A percentile compares a stretch with the other conserved stretches of the same genome.
These are phyloP conservation scores for Apocheima hispidaria DNA, from an alignment of 2,888 invertebrate species.

Conservation along the genomic window DNA sequence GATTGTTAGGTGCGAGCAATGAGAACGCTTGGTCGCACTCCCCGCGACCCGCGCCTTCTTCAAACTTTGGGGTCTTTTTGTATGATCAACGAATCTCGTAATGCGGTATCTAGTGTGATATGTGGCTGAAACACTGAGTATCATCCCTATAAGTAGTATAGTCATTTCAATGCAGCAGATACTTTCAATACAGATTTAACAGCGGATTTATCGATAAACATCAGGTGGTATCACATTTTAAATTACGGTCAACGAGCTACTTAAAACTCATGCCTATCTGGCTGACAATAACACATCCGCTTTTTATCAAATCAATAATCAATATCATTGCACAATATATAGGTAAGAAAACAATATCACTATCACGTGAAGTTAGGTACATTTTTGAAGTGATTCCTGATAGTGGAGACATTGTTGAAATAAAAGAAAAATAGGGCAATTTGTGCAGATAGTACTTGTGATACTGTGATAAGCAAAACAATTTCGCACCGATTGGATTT, in stretches of 20 bases:
- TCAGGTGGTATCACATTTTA: conserved; percentile 7
- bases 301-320: conserved; percentile 41
- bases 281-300: conserved; percentile 36
- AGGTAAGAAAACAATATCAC: conserved; percentile 1
- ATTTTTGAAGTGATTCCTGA: conserved; percentile 23
- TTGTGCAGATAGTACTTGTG: conserved; percentile 3
- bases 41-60: too few relatives aligned
- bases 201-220: neutral
- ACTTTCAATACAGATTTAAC: too few relatives aligned
- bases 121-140: too few relatives aligned
- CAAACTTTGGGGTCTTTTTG: too few relatives aligned
- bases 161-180: neutral
- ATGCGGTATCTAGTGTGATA: too few relatives aligned
- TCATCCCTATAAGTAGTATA: neutral
- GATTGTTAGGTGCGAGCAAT: too few relatives aligned
- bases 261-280: conserved; percentile 46
- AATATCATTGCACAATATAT: conserved; percentile 40
- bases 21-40: too few relatives aligned
- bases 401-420: conserved; percentile 17
- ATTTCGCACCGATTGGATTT: conserved; percentile 10
- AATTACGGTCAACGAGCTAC: conserved; percentile 61
- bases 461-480: conserved; percentile 6
- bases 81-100: too few relatives aligned
- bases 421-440: conserved; percentile 30
- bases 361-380: conserved; percentile 35